Evolutionary conservation across 2,113 vertebrate species (phyloP).

Genomic region (Ochotona princeps): DNA sequence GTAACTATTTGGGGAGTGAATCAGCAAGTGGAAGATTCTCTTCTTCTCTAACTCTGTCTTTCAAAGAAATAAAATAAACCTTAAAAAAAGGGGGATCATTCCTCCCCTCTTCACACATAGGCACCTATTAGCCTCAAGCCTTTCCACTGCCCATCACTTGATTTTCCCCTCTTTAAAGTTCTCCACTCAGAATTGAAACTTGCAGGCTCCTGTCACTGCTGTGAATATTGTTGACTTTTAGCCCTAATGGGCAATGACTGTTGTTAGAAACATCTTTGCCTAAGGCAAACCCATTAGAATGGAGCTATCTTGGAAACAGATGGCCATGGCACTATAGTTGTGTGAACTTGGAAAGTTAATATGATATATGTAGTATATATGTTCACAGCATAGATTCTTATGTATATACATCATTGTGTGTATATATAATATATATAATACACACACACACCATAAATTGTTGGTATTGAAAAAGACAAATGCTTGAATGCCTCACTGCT

Average conservation of each 20-base stretch:
- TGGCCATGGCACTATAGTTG: neutral
- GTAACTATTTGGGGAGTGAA: no score
- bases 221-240: neutral
- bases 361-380: no score
- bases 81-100: no score
- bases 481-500: neutral
- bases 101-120: neutral
- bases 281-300: neutral
- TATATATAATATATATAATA: no score
- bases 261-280: neutral
- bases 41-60: no score
- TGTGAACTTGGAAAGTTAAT: neutral
- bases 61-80: no score
- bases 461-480: neutral
- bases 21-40: no score
- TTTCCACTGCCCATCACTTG: neutral
- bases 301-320: neutral
- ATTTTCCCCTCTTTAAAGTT: constrained; percentile 14
- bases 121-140: neutral
- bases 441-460: neutral
- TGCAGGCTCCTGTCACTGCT: neutral
- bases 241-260: neutral
- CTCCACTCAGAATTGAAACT: constrained; percentile 39
- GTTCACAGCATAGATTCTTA: no score
- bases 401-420: no score